Base-by-base conservation (phyloP, 2,888 invertebrate genomes). In the Actias luna region DNA sequence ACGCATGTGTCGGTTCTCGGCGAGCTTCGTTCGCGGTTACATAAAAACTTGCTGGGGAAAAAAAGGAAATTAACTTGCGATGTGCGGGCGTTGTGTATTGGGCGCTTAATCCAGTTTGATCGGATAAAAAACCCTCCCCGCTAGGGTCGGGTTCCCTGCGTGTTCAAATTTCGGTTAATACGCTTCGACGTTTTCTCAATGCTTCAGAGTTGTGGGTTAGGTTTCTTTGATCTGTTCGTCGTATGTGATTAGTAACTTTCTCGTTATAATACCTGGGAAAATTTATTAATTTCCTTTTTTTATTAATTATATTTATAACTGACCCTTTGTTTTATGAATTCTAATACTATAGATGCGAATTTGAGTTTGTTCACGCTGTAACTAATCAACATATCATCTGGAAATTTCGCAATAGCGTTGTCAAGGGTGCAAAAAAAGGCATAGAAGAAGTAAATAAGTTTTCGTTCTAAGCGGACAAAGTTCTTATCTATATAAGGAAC, bases 61-160 rank as follows among this genome's bases (percentile, higher is more conserved):
- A 69, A 68, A 69, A 67, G 64, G 52, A 68, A 73, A 70, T 66
- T 68, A 70, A 73, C 66, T 65, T 68, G 69, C 67, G 58, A 69
- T 65, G 67, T 68, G 62, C 65, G 67, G 67, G 65, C 46, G 8
- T 8, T 33, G 33, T 33, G 70, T 67, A 73, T 70, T 69, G 68
- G 69, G 66, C 22, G 62, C 62, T 63, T 71, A 75, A 71, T 74
- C 74, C 70, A 69, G 76, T 77, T 76, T 72, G 63, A 61, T 64
- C 69, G 68, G 69, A 61, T 69, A 69, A 75, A 72, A 71, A 69
- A 67, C 63, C 65, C 63, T 62, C 4, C 12, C 25, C 25, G 42
- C 5, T 2, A 42, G 42, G n/a, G n/a, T n/a, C 18, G n/a, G 18
- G 8, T 7, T 18, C 42, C 10, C 25, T 12, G 46, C 5, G 22